A percentile compares a stretch with the other conserved stretches of the same genome.
These are phyloP conservation scores for Galaxea fascicularis DNA, from an alignment of 92 coral and sea anemone genomes.

Conservation along the genomic window DNA sequence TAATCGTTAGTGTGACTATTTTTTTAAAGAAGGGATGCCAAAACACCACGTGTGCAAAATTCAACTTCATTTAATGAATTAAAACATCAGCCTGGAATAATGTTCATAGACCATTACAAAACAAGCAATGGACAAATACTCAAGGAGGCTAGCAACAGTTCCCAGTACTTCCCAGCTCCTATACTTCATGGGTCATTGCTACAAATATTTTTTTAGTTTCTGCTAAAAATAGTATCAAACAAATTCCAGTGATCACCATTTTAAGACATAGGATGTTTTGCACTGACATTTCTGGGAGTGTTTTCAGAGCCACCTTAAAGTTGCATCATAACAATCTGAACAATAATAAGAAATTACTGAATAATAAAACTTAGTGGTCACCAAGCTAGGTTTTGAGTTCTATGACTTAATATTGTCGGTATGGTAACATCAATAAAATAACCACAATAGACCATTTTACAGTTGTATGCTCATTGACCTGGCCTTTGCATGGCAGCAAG, in stretches of 20 bases:
- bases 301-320: not conserved
- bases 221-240: constrained; percentile 15
- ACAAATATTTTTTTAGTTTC: constrained; percentile 7
- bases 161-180: constrained; percentile 19
- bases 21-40: not conserved
- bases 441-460: no score
- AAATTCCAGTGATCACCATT: constrained; percentile 5
- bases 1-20: not conserved
- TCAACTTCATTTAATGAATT: not conserved
- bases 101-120: not conserved
- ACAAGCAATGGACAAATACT: not conserved
- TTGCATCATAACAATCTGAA: no score
- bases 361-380: not conserved
- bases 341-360: no score
- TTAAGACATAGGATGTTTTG: not conserved
- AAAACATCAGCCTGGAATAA: not conserved
- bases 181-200: constrained; percentile 8
- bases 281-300: not conserved
- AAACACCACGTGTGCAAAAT: not conserved
- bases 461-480: no score
- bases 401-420: not conserved
- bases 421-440: not conserved
- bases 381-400: not conserved
- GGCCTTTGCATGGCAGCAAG: no score
- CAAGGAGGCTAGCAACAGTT: constrained; percentile 12